Evolutionary conservation across 2,888 invertebrate species (phyloP), one percentile per base, ranked within the genome.

Genomic region (Nomada fucata): DNA sequence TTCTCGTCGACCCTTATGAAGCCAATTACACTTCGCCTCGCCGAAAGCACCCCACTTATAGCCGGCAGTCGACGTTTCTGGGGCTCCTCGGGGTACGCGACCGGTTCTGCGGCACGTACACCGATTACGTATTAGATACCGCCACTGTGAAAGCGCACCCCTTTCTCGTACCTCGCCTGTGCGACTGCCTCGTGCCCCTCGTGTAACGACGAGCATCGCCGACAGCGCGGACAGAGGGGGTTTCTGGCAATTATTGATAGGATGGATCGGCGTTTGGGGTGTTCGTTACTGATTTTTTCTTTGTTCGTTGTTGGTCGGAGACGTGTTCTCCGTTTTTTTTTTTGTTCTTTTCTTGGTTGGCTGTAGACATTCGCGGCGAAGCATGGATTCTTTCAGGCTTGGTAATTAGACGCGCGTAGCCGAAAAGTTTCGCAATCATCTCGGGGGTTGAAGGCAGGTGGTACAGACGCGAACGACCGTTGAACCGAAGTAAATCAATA

Each of bases 11-110:
- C 90, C 89, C 92, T 92, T 92, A 92, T 90, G 92, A 92, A 91
- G 92, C 92, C 92, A 93, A 92, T 93, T 92, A 91, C 89, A 89
- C 89, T 89, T 89, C 75, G 89, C 86, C 88, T 90, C 89, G 90
- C 89, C 90, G 90, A 91, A 91, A 90, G 91, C 90, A 89, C 88
- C 89, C 88, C 89, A 90, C 91, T 90, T 89, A 86, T 86, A 81
- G 53, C 87, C 79, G 67, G 77, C 82, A 76, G 59, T 80, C 86
- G 76, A 86, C 84, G 76, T 82, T 86, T 76, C 89, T 82, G 78
- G 75, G 82, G 85, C 83, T 86, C 85, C 80, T 78, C 71, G 79
- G 75, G 82, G 76, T 82, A 78, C 76, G 68, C 78, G 81, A 86
- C 80, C 84, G 80, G 73, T 79, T 89, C 77, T 70, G 75, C 72